These are phyloP conservation scores for Propithecus coquereli DNA, from an alignment of 2,113 vertebrate species.

Conservation along the genomic window DNA sequence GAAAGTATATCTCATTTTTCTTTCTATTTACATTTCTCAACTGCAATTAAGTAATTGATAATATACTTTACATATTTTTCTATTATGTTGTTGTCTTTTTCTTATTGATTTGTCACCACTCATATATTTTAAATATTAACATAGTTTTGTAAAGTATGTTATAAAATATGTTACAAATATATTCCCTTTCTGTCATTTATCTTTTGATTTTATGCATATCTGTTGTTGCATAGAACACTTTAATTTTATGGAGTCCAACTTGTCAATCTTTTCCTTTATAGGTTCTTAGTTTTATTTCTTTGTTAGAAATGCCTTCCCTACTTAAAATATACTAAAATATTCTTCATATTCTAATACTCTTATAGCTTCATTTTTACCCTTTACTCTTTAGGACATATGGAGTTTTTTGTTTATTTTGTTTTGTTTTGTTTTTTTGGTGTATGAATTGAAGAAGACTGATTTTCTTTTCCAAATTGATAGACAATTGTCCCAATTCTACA, in stretches of 20 bases:
- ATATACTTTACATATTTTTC: not conserved
- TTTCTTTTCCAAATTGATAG: not conserved
- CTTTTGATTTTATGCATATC: not conserved
- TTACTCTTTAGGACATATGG: not conserved
- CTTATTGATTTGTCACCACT: not conserved
- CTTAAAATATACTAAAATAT: not conserved
- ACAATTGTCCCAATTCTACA: not conserved
- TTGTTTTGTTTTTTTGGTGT: not conserved
- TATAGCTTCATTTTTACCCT: not conserved
- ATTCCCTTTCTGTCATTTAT: not conserved
- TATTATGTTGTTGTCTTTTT: not conserved
- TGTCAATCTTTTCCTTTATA: not conserved
- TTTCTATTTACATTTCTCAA: not conserved
- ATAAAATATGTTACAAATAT: not conserved
- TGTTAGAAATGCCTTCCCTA: constrained; percentile 20
- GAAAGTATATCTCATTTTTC: not conserved
- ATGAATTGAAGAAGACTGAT: not conserved
- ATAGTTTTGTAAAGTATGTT: constrained; percentile 13
- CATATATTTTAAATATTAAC: constrained; percentile 2
- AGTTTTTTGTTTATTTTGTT: not conserved
- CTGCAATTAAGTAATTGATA: not conserved
- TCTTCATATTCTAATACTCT: not conserved
- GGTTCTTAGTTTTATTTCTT: not conserved
- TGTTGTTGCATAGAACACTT: not conserved
- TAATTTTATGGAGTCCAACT: not conserved